These are phyloP conservation scores for Colletes collaris DNA, from an alignment of 2,888 invertebrate genomes.

Conservation along the genomic window DNA sequence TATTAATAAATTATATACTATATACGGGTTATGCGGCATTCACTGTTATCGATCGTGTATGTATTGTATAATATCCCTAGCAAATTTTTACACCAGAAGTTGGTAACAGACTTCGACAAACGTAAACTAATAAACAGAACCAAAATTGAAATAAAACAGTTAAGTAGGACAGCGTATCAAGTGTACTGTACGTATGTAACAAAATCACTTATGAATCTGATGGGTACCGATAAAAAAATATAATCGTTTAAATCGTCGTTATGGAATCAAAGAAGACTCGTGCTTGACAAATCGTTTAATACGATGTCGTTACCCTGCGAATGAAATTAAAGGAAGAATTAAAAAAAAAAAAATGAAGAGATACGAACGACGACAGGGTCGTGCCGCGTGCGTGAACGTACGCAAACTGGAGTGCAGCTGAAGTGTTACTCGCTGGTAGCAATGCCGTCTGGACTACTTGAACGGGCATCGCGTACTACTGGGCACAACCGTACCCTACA, in stretches of 20 bases:
- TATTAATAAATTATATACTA: too few relatives aligned
- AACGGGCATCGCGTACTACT: slow-evolving; percentile 22
- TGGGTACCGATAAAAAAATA: too few relatives aligned
- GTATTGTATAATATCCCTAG: too few relatives aligned
- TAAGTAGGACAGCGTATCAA: too few relatives aligned
- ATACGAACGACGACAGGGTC: slow-evolving; percentile 17
- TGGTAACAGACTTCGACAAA: too few relatives aligned
- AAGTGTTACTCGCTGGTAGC: slow-evolving; percentile 16
- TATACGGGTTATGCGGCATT: too few relatives aligned
- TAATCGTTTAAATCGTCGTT: not conserved
- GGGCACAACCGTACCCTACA: slow-evolving; percentile 23
- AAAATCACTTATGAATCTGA: too few relatives aligned
- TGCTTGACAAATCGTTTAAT: not conserved
- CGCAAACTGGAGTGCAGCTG: not conserved
- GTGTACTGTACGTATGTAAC: too few relatives aligned
- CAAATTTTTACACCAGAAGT: too few relatives aligned
- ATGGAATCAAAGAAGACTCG: not conserved
- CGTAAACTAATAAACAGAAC: too few relatives aligned
- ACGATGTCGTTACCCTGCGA: slow-evolving; percentile 1
- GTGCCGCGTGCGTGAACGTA: not conserved
- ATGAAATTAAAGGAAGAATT: not conserved
- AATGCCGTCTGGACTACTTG: slow-evolving; percentile 30
- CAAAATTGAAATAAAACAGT: too few relatives aligned
- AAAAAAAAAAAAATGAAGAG: not conserved
- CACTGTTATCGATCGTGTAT: too few relatives aligned